phyloP scores from a whole-genome alignment of 2,888 invertebrate species.

The Caenorhabditis wallacei region DNA sequence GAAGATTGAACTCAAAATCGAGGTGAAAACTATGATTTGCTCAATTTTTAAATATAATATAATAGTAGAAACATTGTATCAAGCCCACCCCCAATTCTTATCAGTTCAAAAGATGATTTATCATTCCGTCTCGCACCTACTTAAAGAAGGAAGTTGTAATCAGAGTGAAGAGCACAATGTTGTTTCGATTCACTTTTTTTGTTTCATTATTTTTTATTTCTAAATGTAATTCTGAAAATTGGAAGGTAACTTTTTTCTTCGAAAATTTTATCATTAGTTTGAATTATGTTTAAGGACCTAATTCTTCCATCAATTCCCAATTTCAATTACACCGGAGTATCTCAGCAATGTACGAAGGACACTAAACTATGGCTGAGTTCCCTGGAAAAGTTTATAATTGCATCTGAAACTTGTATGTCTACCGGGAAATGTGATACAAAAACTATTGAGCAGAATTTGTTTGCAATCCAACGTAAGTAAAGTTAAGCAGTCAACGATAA shows the following conservation, averaged over 20 bases:
- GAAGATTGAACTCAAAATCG: too few relatives aligned
- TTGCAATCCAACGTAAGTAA: too few relatives aligned
- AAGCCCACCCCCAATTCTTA: too few relatives aligned
- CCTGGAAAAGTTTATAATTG: constrained; percentile 8
- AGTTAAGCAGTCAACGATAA: too few relatives aligned
- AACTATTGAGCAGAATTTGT: constrained; percentile 21
- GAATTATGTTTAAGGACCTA: constrained; percentile 20
- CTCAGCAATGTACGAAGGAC: constrained; percentile 38
- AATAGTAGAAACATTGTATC: too few relatives aligned
- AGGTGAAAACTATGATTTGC: too few relatives aligned
- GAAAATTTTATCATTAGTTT: not conserved
- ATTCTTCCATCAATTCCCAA: constrained; percentile 19
- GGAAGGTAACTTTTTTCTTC: constrained; percentile 22
- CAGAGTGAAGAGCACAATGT: not conserved
- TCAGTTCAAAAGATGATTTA: constrained; percentile 38
- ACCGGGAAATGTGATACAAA: constrained; percentile 34
- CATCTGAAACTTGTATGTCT: constrained; percentile 18
- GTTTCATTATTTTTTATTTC: not conserved
- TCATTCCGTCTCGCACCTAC: constrained; percentile 39
- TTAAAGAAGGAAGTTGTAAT: not conserved
- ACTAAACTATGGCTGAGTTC: constrained; percentile 48
- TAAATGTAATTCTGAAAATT: constrained; percentile 4
- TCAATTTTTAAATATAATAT: too few relatives aligned
- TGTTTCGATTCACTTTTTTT: constrained; percentile 2
- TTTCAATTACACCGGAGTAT: constrained; percentile 49